A percentile compares a stretch with the other conserved stretches of the same genome.
phyloP scores from a whole-genome alignment of 2,113 vertebrate genomes.

The Rhinolophus ferrumequinum region DNA sequence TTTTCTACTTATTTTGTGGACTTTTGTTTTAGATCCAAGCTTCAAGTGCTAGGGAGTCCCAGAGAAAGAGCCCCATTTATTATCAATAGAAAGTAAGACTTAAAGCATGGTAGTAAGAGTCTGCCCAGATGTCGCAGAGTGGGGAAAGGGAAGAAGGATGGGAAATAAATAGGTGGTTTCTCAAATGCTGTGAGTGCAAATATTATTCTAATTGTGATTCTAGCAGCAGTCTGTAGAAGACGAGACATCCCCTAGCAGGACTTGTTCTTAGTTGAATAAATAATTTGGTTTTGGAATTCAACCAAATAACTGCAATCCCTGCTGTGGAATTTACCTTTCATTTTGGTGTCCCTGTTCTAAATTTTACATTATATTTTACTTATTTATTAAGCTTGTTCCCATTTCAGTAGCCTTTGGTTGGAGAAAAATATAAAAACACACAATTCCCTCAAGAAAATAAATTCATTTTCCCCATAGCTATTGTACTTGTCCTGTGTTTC shows the following conservation, averaged over 20 bases:
- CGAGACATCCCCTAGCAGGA: conserved; percentile 22
- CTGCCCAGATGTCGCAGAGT: neutral
- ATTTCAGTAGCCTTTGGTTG: conserved; percentile 49
- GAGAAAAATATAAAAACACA: conserved; percentile 57
- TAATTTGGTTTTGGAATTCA: conserved; percentile 68
- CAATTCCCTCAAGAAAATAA: neutral
- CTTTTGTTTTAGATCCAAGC: neutral
- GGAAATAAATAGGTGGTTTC: neutral
- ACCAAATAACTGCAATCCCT: conserved; percentile 52
- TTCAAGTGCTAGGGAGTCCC: neutral
- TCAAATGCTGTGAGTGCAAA: neutral
- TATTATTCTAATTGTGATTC: conserved; percentile 54
- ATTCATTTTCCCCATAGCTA: neutral
- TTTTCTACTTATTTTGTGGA: conserved; percentile 1
- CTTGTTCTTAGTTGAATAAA: conserved; percentile 66
- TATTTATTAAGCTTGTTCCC: conserved; percentile 63
- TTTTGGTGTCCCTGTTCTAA: conserved; percentile 50
- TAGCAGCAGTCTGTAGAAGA: conserved; percentile 12
- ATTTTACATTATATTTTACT: conserved; percentile 69
- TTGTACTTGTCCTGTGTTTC: conserved; percentile 3
- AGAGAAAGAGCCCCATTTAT: neutral
- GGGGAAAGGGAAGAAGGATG: too few relatives aligned
- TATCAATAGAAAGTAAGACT: neutral
- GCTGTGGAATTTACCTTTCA: conserved; percentile 9
- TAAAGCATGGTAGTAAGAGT: neutral